Evolutionary conservation across 2,888 invertebrate genomes (phyloP).

Genomic region (Erynnis tages): DNA sequence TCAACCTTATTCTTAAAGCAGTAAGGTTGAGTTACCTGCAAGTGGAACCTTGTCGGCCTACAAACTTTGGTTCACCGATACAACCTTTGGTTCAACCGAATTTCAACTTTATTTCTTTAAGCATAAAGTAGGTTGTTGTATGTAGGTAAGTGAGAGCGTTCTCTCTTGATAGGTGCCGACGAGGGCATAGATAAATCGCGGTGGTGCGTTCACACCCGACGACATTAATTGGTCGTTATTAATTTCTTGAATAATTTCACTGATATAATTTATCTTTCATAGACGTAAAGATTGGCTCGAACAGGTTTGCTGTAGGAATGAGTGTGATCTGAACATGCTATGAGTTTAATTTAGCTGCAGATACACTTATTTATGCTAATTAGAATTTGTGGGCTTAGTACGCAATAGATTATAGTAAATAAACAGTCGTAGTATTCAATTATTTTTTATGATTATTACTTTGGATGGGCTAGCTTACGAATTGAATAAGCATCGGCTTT

Average conservation of each 20-base stretch:
- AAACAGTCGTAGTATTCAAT: no score
- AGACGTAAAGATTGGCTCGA: conserved; percentile 2
- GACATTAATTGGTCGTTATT: conserved; percentile 30
- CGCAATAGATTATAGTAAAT: no score
- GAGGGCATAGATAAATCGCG: conserved; percentile 65
- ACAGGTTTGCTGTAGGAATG: neutral
- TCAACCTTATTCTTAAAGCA: neutral
- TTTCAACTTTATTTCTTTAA: conserved; percentile 30
- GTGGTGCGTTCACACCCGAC: conserved; percentile 33
- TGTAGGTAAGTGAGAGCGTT: conserved; percentile 35
- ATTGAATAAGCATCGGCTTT: no score
- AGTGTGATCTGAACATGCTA: neutral
- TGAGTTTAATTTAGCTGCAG: neutral
- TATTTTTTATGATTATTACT: no score
- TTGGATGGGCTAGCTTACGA: no score
- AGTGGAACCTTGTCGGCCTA: neutral
- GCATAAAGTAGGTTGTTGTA: conserved; percentile 16
- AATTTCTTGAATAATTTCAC: conserved; percentile 10
- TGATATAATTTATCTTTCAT: conserved; percentile 12
- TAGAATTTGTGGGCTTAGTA: no score
- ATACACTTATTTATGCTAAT: neutral
- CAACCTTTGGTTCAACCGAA: conserved; percentile 30
- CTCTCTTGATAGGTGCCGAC: conserved; percentile 53
- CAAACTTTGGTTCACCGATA: neutral
- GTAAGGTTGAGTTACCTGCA: neutral